Evolutionary conservation across 2,113 vertebrate genomes (phyloP), one percentile per base, ranked within the genome.

Genomic region (Macaca fascicularis): DNA sequence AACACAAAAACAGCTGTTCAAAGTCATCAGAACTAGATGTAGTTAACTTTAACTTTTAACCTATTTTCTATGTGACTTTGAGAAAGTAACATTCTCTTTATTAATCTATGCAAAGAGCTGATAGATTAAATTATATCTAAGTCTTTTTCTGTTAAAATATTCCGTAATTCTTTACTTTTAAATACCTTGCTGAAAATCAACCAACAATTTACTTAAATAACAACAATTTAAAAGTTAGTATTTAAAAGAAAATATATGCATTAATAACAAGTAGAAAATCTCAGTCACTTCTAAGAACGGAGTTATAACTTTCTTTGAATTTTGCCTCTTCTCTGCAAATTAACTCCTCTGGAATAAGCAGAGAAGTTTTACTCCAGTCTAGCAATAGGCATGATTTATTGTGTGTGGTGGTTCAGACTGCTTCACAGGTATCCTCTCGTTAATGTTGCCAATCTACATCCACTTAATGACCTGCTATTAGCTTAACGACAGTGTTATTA

Each of bases 371-470:
- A 74, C n/a, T 80, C 10, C 35, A 14, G 22, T 19, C 80, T 95
- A 89, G 27, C 19, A 61, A 38, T 52, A 61, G 48, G 40, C 59
- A 85, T 95, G 96, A 97, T 93, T 97, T 95, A 97, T 97, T 97
- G 64, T 69, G 43, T 4, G 20, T 93, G 55, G 64, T 94, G 23
- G 38, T 75, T 97, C 59, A 55, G 69, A 91, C 78, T 89, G 11
- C 88, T 93, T 90, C 85, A 82, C 50, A 92, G 64, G 76, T 88
- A 90, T 85, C 72, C 67, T 82, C 89, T 67, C 43, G 83, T 94
- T 96, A 96, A 88, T 97, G 85, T 93, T 89, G 52, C 78, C 86
- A 82, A 82, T 97, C 94, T 86, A 35, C 78, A 80, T 93, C n/a
- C 14, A n/a, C 8, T 22, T 52, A 30, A 93, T 64, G 27, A 64